Conservation (phyloP, 2,797 vertebrate genomes). For the Aselliscus stoliczkanus region DNA sequence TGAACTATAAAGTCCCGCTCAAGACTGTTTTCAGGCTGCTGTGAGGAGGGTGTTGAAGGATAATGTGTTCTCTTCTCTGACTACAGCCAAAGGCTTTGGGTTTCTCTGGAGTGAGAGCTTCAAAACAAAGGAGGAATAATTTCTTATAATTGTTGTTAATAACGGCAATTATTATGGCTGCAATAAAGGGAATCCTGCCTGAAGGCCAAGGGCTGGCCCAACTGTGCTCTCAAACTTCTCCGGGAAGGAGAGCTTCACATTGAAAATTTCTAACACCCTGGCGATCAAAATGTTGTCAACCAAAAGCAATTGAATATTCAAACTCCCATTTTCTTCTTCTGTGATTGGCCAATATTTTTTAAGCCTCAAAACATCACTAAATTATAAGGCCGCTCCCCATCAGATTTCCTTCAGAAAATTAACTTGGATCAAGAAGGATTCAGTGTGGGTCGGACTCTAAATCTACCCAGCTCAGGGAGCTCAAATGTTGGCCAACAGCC, state of each 20-base stretch:
- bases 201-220: not conserved
- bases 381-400: constrained; percentile 11
- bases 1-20: not conserved
- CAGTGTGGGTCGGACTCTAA: not conserved
- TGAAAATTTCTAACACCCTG: not conserved
- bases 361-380: constrained; percentile 30
- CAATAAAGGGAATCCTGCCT: not conserved
- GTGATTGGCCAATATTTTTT: not conserved
- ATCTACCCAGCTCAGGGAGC: constrained; percentile 22
- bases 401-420: constrained; percentile 59
- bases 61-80: not conserved
- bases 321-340: constrained; percentile 17
- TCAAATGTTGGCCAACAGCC: not conserved
- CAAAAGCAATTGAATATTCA: not conserved
- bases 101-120: not conserved
- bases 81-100: not conserved
- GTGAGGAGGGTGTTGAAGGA: not conserved
- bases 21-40: not conserved
- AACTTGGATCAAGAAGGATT: constrained; percentile 64
- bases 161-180: not conserved
- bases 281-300: not conserved
- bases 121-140: not conserved
- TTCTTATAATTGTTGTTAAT: not conserved
- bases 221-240: too few species aligned
- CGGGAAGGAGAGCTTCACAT: not conserved